Conservation (phyloP, 2,888 invertebrate genomes). For the Eudemis profundana region DNA sequence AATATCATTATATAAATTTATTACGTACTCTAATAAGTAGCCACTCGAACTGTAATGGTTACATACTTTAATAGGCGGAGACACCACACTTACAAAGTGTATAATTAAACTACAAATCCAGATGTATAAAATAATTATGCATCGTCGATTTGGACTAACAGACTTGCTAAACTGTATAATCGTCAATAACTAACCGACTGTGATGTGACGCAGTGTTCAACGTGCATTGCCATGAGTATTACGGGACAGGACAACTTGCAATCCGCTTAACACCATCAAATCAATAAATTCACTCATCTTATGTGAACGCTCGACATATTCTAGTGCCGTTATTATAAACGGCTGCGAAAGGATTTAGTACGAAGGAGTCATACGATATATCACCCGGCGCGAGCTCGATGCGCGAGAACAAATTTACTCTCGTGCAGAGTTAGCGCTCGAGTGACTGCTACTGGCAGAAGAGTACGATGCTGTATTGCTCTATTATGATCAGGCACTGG, state of each 20-base stretch:
- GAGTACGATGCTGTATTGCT: slow-evolving; percentile 50
- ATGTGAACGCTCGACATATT: slow-evolving; percentile 35
- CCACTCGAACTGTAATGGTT: slow-evolving; percentile 81
- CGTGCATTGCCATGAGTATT: slow-evolving; percentile 74
- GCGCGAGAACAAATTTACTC: slow-evolving; percentile 8
- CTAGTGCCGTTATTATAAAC: slow-evolving; percentile 37
- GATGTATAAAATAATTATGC: slow-evolving; percentile 83
- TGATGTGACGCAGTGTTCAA: slow-evolving; percentile 74
- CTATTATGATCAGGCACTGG: slow-evolving; percentile 58
- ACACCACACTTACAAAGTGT: slow-evolving; percentile 83
- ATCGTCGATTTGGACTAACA: slow-evolving; percentile 78
- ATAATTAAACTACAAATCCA: slow-evolving; percentile 82
- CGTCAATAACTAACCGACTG: slow-evolving; percentile 69
- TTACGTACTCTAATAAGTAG: slow-evolving; percentile 82
- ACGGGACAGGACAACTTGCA: slow-evolving; percentile 54
- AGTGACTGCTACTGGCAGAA: slow-evolving; percentile 46
- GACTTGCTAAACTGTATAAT: slow-evolving; percentile 67
- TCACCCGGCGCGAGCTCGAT: slow-evolving; percentile 15
- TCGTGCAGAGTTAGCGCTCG: slow-evolving; percentile 49
- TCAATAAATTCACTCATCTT: slow-evolving; percentile 25
- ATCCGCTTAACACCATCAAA: slow-evolving; percentile 37
- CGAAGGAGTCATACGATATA: slow-evolving; percentile 27
- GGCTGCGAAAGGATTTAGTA: slow-evolving; percentile 25
- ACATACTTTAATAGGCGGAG: slow-evolving; percentile 84
- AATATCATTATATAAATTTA: slow-evolving; percentile 74